Base-by-base conservation (phyloP, 2,113 vertebrate genomes). In the Psettodes erumei region DNA sequence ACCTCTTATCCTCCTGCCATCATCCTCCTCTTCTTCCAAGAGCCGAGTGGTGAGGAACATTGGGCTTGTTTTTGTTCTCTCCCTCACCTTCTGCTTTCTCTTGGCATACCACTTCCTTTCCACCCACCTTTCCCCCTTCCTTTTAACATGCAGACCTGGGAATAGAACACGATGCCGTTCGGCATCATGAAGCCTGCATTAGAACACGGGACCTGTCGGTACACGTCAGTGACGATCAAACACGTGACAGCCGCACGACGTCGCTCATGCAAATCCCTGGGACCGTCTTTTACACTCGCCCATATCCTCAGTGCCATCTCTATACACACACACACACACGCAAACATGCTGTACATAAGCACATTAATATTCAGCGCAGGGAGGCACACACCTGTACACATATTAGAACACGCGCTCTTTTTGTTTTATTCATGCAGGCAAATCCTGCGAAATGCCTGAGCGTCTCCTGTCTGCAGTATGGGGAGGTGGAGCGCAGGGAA, bases 1-100 rank as follows among this genome's bases (percentile, higher is more conserved):
- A 47, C 70, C 77, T 83, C 74, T 78, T 82, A 71, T 85, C 77
- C 69, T 78, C 42, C 61, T 59, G 56, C 71, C 58, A 65, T 71
- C 82, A 45, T 62, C 70, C 67, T 62, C 70, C 67, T 70, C 69
- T 56, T 78, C 67, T 76, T 68, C 59, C 60, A 33, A 35, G 45
- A 65, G 43, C 63, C 32, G 11, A 9, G 55, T 48, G 47, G 64
- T 76, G 79, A 81, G 70, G 77, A 79, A 81, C 71, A 27, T 23
- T 12, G 16, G 33, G 60, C 74, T 40, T 68, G 67, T 66, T 75
- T 83, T 47, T 19, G 38, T 50, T 73, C 62, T 54, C 53, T 74
- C n/a, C 40, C 61, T 74, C 51, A 71, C 68, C 67, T 65, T 69
- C 55, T 56, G 56, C 60, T 67, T 82, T 68, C 58, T 47, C 21